These are phyloP conservation scores for Ephialtes manifestator DNA, from an alignment of 2,888 invertebrate species.

Conservation along the genomic window DNA sequence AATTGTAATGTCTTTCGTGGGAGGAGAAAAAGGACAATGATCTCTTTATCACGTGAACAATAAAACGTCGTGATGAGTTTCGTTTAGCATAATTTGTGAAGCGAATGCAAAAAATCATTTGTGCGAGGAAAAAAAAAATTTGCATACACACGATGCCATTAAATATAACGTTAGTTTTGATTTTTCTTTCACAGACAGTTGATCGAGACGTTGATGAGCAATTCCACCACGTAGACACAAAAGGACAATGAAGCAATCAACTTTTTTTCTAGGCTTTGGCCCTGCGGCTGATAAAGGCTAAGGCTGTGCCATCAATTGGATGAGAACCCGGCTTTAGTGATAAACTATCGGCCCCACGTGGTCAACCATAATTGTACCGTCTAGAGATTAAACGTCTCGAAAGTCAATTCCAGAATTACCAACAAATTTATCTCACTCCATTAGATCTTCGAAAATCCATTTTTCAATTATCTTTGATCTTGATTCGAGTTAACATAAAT, in stretches of 20 bases:
- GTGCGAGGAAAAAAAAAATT: neutral
- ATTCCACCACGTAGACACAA: neutral
- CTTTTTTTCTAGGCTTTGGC: slow-evolving; percentile 1
- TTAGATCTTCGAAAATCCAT: neutral
- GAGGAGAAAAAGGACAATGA: neutral
- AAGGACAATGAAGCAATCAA: neutral
- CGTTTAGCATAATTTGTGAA: slow-evolving; percentile 9
- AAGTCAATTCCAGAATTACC: neutral
- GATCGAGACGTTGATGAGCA: neutral
- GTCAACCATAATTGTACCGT: slow-evolving; percentile 14
- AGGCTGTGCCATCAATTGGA: slow-evolving; percentile 17
- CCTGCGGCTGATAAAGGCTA: neutral
- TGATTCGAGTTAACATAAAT: neutral
- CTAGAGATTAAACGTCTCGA: neutral
- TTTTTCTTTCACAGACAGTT: slow-evolving; percentile 8
- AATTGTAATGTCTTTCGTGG: neutral
- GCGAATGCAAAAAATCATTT: slow-evolving; percentile 16
- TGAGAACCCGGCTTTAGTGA: slow-evolving; percentile 18
- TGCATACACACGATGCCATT: slow-evolving; percentile 11
- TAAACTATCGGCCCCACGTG: slow-evolving; percentile 16
- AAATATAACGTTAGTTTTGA: neutral
- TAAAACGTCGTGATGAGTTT: slow-evolving; percentile 4
- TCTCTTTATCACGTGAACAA: neutral
- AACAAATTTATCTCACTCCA: neutral
- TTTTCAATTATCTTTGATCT: slow-evolving; percentile 1